Conservation (phyloP, 1,140 invertebrate genomes). For the Pissodes strobi region DNA sequence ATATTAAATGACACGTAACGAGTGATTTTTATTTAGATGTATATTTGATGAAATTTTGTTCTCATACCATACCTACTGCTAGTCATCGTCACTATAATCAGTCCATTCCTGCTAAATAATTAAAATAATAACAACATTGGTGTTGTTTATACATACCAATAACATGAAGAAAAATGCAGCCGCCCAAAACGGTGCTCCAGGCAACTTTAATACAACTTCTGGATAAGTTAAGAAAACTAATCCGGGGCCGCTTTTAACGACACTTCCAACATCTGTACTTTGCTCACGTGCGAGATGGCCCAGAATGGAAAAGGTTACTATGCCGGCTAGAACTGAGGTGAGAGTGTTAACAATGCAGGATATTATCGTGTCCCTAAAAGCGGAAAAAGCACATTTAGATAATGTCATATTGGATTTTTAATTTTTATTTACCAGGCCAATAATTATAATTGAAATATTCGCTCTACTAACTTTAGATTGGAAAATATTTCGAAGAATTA, state of each 20-base stretch:
- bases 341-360: slow-evolving; percentile 70
- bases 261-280: slow-evolving; percentile 59
- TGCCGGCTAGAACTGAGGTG: slow-evolving; percentile 66
- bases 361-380: slow-evolving; percentile 65
- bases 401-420: background rate
- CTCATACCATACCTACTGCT: too few species aligned
- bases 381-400: too few species aligned
- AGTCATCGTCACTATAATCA: too few species aligned
- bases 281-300: slow-evolving; percentile 65
- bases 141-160: slow-evolving; percentile 58
- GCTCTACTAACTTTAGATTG: too few species aligned
- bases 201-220: slow-evolving; percentile 68
- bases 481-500: too few species aligned
- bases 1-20: too few species aligned
- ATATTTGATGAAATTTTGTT: too few species aligned
- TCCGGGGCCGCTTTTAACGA: slow-evolving; percentile 68
- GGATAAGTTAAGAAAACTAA: slow-evolving; percentile 72
- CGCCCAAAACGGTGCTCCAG: slow-evolving; percentile 67
- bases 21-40: too few species aligned
- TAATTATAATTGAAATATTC: too few species aligned
- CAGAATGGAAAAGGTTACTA: slow-evolving; percentile 68
- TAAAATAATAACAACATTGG: background rate
- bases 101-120: background rate
- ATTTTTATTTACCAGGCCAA: too few species aligned
- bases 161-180: slow-evolving; percentile 70